Conservation (phyloP, 37 sponge, comb jelly and placozoan species). For the Mnemiopsis leidyi region DNA sequence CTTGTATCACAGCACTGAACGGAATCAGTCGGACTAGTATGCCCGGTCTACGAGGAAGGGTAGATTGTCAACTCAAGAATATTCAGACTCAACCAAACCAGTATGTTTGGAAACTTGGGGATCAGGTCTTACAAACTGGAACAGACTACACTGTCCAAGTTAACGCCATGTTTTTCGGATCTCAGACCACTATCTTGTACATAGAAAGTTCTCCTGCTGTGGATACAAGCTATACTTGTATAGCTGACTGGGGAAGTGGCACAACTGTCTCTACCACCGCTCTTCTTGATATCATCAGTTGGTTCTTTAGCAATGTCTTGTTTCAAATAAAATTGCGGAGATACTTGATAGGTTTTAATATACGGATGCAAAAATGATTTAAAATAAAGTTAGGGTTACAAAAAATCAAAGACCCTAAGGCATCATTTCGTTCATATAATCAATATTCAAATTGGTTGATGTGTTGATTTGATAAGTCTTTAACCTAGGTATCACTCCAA, state of each 20-base stretch:
- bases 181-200: background rate
- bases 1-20: background rate
- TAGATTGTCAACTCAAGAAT: background rate
- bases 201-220: background rate
- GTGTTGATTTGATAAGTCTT: too few relatives aligned
- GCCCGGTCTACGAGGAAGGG: background rate
- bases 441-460: too few relatives aligned
- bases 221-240: background rate
- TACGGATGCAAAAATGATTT: too few relatives aligned
- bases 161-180: background rate
- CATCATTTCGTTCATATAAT: too few relatives aligned
- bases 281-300: background rate
- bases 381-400: too few relatives aligned
- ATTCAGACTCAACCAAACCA: background rate
- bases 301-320: background rate
- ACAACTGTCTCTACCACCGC: background rate
- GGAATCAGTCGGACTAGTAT: background rate
- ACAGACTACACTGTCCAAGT: background rate
- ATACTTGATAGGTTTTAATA: too few relatives aligned
- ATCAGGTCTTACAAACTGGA: background rate
- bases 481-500: background rate
- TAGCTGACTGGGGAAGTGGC: background rate
- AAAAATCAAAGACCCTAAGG: too few relatives aligned
- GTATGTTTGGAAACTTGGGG: background rate
- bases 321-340: too few relatives aligned